A percentile compares a stretch with the other conserved stretches of the same genome.
phyloP scores from a whole-genome alignment of 2,797 vertebrate species.

The Squalus acanthias region DNA sequence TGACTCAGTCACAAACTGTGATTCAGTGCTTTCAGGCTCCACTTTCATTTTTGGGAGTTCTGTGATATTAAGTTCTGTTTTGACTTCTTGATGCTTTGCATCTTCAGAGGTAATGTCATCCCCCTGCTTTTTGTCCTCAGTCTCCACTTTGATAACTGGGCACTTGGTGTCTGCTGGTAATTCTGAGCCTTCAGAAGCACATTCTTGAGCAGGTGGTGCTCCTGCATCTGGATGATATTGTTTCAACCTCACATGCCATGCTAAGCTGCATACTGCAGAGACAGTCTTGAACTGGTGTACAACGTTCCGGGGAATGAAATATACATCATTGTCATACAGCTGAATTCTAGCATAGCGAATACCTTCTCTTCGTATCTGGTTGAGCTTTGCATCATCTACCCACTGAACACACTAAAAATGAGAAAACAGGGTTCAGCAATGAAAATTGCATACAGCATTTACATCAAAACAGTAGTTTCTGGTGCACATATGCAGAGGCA shows the following conservation, averaged over 20 bases:
- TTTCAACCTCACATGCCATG: slow-evolving; percentile 86
- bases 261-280: slow-evolving; percentile 92
- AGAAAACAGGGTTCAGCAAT: neutral
- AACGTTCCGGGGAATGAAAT: slow-evolving; percentile 95
- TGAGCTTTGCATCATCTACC: slow-evolving; percentile 97
- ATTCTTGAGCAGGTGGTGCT: slow-evolving; percentile 48
- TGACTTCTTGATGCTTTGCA: slow-evolving; percentile 55
- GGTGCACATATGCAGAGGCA: neutral
- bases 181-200: slow-evolving; percentile 45
- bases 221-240: slow-evolving; percentile 69
- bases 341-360: slow-evolving; percentile 93
- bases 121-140: slow-evolving; percentile 52
- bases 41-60: slow-evolving; percentile 58
- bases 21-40: slow-evolving; percentile 59
- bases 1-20: slow-evolving; percentile 64
- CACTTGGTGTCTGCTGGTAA: slow-evolving; percentile 49
- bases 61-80: slow-evolving; percentile 51
- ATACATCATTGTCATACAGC: slow-evolving; percentile 91
- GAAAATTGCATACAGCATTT: neutral
- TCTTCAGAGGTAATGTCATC: slow-evolving; percentile 49
- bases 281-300: slow-evolving; percentile 98
- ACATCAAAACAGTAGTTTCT: neutral
- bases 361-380: slow-evolving; percentile 91
- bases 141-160: slow-evolving; percentile 54
- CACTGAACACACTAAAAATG: slow-evolving; percentile 84